Evolutionary conservation across 2,113 vertebrate genomes (phyloP), one percentile per base, ranked within the genome.

Genomic region (Sceloporus tristichus): DNA sequence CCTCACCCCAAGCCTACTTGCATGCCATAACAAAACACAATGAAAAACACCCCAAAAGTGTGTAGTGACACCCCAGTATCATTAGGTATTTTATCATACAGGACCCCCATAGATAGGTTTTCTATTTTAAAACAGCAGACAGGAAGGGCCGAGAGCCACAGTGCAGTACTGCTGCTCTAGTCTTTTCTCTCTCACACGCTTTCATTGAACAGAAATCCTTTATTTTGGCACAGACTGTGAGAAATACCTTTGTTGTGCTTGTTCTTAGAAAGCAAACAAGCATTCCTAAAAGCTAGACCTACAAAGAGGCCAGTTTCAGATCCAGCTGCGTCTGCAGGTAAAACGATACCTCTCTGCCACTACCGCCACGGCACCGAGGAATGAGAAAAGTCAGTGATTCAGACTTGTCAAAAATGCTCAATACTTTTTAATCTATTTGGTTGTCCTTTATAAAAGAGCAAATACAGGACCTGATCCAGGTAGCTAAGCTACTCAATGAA

Each of bases 191-290:
- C 48, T 29, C 53, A 62, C 62, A 48, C 25, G 27, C 81, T 82
- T 82, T 48, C 81, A 68, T 42, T 16, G 42, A 73, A 48, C 38
- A 82, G 38, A 83, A 70, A 83, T 83, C 65, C 48, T 25, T 40
- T 85, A 25, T 79, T 70, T 79, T 86, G 75, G 85, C 76, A 79
- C 40, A n/a, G 48, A 21, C 10, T 27, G 42, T n/a, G 19, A 79
- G 65, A 79, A 86, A 27, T 62, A 23, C 40, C 56, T 70, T 56
- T 6, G 21, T 19, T 16, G 19, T 34, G 48, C 48, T 34, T n/a
- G 29, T 78, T 86, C 85, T 86, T 79, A 53, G 85, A 86, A 86
- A 78, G 85, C 76, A 71, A 56, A 70, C 65, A 38, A 56, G 23
- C 9, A 79, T 8, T 9, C 29, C 21, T 62, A 13, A 34, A 38